Base-by-base conservation (phyloP, 2,888 invertebrate species). In the Lithosia quadra region DNA sequence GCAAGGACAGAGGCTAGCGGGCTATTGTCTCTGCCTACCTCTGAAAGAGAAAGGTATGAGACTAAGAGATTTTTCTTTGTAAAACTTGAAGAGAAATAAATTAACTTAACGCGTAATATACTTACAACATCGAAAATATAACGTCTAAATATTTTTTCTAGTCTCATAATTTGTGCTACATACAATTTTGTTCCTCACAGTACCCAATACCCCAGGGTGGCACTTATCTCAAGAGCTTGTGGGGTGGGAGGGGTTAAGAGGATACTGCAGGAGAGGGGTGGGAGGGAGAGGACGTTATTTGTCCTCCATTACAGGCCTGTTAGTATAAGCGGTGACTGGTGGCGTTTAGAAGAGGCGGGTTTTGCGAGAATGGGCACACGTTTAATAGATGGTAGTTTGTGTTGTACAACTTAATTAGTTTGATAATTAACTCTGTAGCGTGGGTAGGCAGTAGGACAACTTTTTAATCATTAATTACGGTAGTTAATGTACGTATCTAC, bases 251-350 rank as follows among this genome's bases (percentile, higher is more conserved):
- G 62, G 58, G 33, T 39, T 18, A 53, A 36, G 13, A 59, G 60
- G 34, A 59, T 63, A 24, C 62, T 0, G 34, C 21, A 43, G 57
- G 18, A 24, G 33, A n/a, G 59, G 10, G 60, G 60, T 66, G 53
- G 72, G 21, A 5, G 21, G 65, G 71, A 72, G 72, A 73, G 60
- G 71, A 69, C 70, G 71, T 72, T 76, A 82, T 82, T 80, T 81
- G 77, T 74, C 74, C 82, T 76, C 81, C 75, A 82, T 81, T 82
- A 82, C 82, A 63, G 74, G 67, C 68, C 74, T 80, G 80, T 81
- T 80, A 81, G 80, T 76, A 74, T 79, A 79, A 79, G 78, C 74
- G 77, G 49, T 62, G 71, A 71, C 63, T 71, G 77, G 66, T 63
- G 75, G 69, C 69, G 65, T 74, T 78, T 68, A 62, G 49, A 24